Percentiles rank a stretch among this genome's conserved stretches.
Conservation (phyloP, 2,888 invertebrate genomes). For the Creontiades dilutus region DNA sequence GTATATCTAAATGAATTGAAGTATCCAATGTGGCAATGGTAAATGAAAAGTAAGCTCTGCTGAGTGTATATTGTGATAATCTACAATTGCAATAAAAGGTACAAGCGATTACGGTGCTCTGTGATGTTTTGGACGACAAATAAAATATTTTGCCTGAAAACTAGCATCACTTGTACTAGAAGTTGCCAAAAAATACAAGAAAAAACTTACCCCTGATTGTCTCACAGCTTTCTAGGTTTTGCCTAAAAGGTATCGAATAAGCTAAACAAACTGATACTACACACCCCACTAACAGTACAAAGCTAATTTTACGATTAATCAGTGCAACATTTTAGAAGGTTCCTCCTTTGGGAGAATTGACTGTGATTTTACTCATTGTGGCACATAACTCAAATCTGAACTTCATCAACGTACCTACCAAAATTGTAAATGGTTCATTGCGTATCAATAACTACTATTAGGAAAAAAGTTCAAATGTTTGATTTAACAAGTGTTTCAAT, state of each 20-base stretch:
- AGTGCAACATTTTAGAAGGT: not conserved
- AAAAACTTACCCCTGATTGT: conserved; percentile 52
- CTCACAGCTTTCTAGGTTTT: conserved; percentile 38
- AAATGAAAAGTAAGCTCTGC: conserved; percentile 41
- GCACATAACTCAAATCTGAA: not conserved
- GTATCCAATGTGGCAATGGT: conserved; percentile 32
- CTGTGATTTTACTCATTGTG: not conserved
- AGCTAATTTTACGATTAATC: not conserved
- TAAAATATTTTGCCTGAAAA: conserved; percentile 2
- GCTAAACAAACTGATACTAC: not conserved
- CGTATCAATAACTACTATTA: no score
- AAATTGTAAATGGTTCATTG: not conserved
- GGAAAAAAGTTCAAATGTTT: no score
- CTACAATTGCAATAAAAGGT: conserved; percentile 46
- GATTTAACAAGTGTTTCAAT: no score
- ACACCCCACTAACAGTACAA: not conserved
- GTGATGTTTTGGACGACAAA: conserved; percentile 32
- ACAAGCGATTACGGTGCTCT: conserved; percentile 56
- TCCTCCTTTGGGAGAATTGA: not conserved
- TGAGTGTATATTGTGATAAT: conserved; percentile 27
- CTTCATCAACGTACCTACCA: no score
- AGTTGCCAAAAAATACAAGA: conserved; percentile 18
- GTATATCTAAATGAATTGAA: not conserved
- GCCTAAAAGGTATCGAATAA: conserved; percentile 52
- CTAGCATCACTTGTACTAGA: conserved; percentile 23